A percentile compares a stretch with the other conserved stretches of the same genome.
phyloP scores from a whole-genome alignment of 2,888 invertebrate genomes.

The Caenorhabditis drosophilae region DNA sequence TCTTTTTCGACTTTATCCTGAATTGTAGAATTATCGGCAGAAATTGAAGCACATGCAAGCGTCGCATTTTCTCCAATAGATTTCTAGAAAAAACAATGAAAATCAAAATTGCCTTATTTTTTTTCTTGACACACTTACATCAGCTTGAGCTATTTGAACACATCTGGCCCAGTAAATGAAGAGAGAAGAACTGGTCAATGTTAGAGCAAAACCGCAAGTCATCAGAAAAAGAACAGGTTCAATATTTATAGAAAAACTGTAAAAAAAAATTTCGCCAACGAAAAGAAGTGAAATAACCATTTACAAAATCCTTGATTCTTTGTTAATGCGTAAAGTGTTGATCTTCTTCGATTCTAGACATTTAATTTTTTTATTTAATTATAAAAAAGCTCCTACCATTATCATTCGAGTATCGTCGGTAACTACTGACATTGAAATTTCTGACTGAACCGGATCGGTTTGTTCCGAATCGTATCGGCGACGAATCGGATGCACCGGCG shows the following conservation, averaged over 20 bases:
- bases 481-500: slow-evolving; percentile 24
- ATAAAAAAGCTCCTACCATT: not conserved
- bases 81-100: slow-evolving; percentile 7
- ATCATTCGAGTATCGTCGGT: slow-evolving; percentile 47
- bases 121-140: not conserved
- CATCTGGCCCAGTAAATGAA: slow-evolving; percentile 61
- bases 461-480: slow-evolving; percentile 29
- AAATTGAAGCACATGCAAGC: slow-evolving; percentile 49
- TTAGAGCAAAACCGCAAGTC: slow-evolving; percentile 35
- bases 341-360: slow-evolving; percentile 20
- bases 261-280: slow-evolving; percentile 2
- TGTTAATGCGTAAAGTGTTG: slow-evolving; percentile 24
- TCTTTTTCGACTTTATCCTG: slow-evolving; percentile 61
- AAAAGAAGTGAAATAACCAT: slow-evolving; percentile 27
- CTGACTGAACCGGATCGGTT: slow-evolving; percentile 43
- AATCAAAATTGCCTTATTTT: not conserved
- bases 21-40: slow-evolving; percentile 50
- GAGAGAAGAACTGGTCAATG: slow-evolving; percentile 35
- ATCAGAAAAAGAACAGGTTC: slow-evolving; percentile 47
- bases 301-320: slow-evolving; percentile 7
- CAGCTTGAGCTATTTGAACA: slow-evolving; percentile 41
- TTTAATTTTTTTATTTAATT: not conserved
- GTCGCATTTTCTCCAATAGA: slow-evolving; percentile 45
- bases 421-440: slow-evolving; percentile 57
- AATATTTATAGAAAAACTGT: slow-evolving; percentile 44